Base-by-base conservation (phyloP, 2,888 invertebrate species). In the Amaurobius ferox region DNA sequence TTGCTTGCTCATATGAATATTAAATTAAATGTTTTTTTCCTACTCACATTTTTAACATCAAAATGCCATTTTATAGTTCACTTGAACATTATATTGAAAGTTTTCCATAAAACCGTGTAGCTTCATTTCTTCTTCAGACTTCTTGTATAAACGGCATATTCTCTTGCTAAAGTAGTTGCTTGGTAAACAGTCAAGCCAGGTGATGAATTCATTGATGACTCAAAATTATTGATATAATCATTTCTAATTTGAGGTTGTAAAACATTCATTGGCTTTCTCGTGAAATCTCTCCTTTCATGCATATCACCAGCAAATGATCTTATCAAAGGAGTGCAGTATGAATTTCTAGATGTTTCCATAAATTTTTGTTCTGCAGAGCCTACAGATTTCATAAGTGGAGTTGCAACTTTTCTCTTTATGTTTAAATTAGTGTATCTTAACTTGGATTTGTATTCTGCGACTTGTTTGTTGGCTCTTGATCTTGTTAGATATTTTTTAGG, bases 101-200 rank as follows among this genome's bases (percentile, higher is more conserved):
- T n/a, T n/a, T n/a, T n/a, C n/a, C n/a, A n/a, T n/a, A n/a, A n/a
- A n/a, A n/a, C n/a, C n/a, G n/a, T n/a, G n/a, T n/a, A n/a, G n/a
- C n/a, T n/a, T n/a, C n/a, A n/a, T n/a, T n/a, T n/a, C n/a, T n/a
- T n/a, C n/a, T n/a, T n/a, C n/a, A n/a, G n/a, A n/a, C n/a, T n/a
- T n/a, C n/a, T n/a, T n/a, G n/a, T n/a, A n/a, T n/a, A n/a, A n/a
- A n/a, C n/a, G 19, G 3, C 19, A 62, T 3, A n/a, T 48, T 64
- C 48, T 40, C 61, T 39, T 28, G 64, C 64, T 44, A 44, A 71
- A 16, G 66, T 11, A 9, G 77, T n/a, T 71, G 64, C 71, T 72
- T 79, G 71, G 66, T 28, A 71, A 16, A 79, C 19, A 29, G 70
- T 79, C 19, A 71, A 26, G 64, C 64, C 70, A 28, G 71, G 79